Evolutionary conservation across 1,140 invertebrate species (phyloP).

Genomic region (Drosophila bocki): DNA sequence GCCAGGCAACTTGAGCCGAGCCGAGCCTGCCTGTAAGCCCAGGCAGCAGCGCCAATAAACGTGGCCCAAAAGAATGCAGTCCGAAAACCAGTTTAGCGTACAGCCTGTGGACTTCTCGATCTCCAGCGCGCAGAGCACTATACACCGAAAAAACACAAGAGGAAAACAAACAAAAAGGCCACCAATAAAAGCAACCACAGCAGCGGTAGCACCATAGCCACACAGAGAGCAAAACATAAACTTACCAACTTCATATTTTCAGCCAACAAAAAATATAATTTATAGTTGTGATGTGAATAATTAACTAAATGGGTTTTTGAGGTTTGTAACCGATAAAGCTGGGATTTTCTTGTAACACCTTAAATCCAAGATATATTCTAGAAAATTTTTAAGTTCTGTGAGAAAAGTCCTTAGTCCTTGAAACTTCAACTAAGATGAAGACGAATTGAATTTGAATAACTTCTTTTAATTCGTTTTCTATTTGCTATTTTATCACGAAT

Average conservation of each 20-base stretch:
- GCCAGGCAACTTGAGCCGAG: constrained; percentile 37
- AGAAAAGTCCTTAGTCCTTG: neutral
- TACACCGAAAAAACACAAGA: constrained; percentile 35
- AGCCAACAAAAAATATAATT: neutral
- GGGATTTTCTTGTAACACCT: neutral
- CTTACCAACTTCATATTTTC: neutral
- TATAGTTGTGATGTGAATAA: neutral
- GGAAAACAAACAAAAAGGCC: constrained; percentile 44
- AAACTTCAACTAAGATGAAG: neutral
- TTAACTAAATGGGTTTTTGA: neutral
- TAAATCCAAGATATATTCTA: neutral
- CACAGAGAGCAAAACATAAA: constrained; percentile 16
- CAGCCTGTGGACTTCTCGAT: constrained; percentile 69
- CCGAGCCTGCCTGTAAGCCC: constrained; percentile 14
- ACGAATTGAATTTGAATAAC: neutral
- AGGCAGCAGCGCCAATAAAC: constrained; percentile 68
- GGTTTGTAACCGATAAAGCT: neutral
- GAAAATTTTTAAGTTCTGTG: neutral
- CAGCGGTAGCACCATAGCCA: constrained; percentile 23
- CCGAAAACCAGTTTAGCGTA: constrained; percentile 81
- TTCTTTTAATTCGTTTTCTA: too few species aligned
- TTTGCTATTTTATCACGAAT: too few species aligned
- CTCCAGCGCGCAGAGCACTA: constrained; percentile 43
- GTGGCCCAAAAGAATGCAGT: constrained; percentile 82
- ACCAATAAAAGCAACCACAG: constrained; percentile 36